Evolutionary conservation across 2,113 vertebrate species (phyloP).

Genomic region (Ardeotis arabs): DNA sequence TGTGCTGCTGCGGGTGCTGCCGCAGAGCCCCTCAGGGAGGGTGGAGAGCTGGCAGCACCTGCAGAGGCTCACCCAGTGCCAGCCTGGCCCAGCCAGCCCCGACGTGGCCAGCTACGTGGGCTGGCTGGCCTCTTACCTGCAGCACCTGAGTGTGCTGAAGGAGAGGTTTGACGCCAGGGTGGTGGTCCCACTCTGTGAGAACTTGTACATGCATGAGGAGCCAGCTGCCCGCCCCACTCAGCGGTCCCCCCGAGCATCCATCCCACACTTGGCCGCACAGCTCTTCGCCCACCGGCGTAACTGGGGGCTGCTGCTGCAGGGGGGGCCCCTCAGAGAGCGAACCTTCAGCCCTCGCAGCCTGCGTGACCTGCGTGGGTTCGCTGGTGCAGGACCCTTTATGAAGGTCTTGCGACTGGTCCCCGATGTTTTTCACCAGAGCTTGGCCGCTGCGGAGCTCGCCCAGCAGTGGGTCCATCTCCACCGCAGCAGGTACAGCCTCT

Average conservation of each 20-base stretch:
- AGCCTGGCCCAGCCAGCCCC: accelerated
- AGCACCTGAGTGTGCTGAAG: constrained; percentile 39
- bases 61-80: not conserved
- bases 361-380: not conserved
- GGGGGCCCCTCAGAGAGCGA: not conserved
- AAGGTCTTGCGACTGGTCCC: constrained; percentile 54
- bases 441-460: constrained; percentile 9
- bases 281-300: constrained; percentile 30
- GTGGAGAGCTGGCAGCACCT: constrained; percentile 56
- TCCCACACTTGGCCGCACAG: not conserved
- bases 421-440: constrained; percentile 52
- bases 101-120: not conserved
- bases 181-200: constrained; percentile 56
- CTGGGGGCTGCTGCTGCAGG: constrained; percentile 59
- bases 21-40: not conserved
- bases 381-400: not conserved
- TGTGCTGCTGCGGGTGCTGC: constrained; percentile 8
- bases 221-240: accelerated
- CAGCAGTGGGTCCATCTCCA: constrained; percentile 35
- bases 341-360: not conserved
- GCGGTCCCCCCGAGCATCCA: not conserved
- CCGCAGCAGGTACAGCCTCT: not conserved
- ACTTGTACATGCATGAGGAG: constrained; percentile 48
- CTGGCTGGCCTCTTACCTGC: constrained; percentile 62
- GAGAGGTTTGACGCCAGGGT: constrained; percentile 35